Evolutionary conservation across 1,140 invertebrate genomes (phyloP).

Genomic region (Littorina saxatilis): DNA sequence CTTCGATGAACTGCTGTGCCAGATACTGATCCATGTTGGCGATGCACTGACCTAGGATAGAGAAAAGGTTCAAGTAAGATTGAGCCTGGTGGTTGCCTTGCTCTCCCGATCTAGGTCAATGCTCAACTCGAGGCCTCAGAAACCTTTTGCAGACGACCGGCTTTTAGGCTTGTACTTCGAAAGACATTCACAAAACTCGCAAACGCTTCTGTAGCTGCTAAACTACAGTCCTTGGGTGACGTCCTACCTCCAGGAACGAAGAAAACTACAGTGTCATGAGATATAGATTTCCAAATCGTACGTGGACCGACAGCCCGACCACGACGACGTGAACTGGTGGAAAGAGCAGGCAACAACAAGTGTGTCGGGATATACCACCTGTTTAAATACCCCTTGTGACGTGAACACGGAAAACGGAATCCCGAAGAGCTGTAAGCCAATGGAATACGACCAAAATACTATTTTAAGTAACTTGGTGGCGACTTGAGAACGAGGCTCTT

Average conservation of each 20-base stretch:
- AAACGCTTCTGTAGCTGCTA: conserved; percentile 22
- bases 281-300: conserved; percentile 52
- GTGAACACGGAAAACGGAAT: conserved; percentile 49
- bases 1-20: conserved; percentile 68
- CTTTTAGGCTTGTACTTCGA: conserved; percentile 16
- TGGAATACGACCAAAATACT: conserved; percentile 37
- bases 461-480: conserved; percentile 44
- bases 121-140: conserved; percentile 34
- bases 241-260: conserved; percentile 3
- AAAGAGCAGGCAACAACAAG: conserved; percentile 69
- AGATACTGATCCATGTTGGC: conserved; percentile 48
- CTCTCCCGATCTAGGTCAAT: conserved; percentile 51
- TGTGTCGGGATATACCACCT: conserved; percentile 60
- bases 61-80: conserved; percentile 33
- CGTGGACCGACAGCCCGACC: conserved; percentile 65
- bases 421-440: conserved; percentile 53
- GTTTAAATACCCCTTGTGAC: conserved; percentile 61
- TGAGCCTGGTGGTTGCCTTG: conserved; percentile 55
- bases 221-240: not conserved
- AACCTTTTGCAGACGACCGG: conserved; percentile 10
- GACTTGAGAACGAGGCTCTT: conserved; percentile 36
- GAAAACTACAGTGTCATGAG: conserved; percentile 21
- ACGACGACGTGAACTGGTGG: conserved; percentile 60
- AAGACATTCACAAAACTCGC: conserved; percentile 24
- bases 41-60: conserved; percentile 31